These are phyloP conservation scores for Hippasteria phrygiana DNA, from an alignment of 53 echinoderm and acorn worm genomes.

Conservation along the genomic window DNA sequence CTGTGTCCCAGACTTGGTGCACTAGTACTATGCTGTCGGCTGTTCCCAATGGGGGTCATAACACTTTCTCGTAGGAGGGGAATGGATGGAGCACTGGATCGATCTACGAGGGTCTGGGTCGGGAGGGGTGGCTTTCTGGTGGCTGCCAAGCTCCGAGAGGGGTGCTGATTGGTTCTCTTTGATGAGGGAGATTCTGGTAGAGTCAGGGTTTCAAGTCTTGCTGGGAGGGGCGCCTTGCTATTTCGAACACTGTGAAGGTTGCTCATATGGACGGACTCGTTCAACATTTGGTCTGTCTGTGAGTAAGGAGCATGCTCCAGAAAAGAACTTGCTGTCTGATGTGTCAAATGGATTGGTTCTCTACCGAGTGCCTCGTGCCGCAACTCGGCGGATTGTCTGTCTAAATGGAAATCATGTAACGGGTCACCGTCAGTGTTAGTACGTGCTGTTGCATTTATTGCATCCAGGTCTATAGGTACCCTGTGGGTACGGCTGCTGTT, in stretches of 20 bases:
- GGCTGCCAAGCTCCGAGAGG: neutral
- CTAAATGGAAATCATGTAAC: neutral
- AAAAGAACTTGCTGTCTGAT: neutral
- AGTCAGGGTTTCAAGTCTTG: slow-evolving; percentile 35
- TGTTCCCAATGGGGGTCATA: slow-evolving; percentile 73
- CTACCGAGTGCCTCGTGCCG: neutral
- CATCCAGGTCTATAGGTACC: neutral
- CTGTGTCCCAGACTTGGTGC: slow-evolving; percentile 45
- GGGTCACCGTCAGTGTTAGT: neutral
- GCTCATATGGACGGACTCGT: neutral
- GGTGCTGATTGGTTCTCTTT: slow-evolving; percentile 2
- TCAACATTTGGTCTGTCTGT: neutral
- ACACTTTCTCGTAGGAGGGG: slow-evolving; percentile 54
- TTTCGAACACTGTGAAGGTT: neutral
- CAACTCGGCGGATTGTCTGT: neutral
- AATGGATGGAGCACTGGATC: slow-evolving; percentile 52
- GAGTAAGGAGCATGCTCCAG: neutral
- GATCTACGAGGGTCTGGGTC: slow-evolving; percentile 30
- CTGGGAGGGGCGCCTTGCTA: neutral
- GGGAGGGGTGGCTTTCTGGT: slow-evolving; percentile 50
- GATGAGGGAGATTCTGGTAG: neutral
- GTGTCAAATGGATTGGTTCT: neutral
- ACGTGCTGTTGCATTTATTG: slow-evolving; percentile 25
- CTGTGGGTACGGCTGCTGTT: neutral
- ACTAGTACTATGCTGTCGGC: slow-evolving; percentile 58